Percentiles rank a stretch among this genome's conserved stretches.
Evolutionary conservation across 2,113 vertebrate species (phyloP).

Genomic region (Apodemus speciosus): DNA sequence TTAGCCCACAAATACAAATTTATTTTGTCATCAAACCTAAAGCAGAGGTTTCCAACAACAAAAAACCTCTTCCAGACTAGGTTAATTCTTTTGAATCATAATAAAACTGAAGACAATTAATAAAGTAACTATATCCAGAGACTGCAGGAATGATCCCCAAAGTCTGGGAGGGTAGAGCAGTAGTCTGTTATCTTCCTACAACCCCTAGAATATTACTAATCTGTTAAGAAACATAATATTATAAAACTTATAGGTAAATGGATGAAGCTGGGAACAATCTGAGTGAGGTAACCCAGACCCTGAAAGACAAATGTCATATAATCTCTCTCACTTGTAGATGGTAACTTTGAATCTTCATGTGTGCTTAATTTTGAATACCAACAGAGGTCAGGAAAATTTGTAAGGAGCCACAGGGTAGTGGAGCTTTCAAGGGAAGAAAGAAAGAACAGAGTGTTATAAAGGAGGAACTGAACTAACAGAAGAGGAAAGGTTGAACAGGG

Average conservation of each 20-base stretch:
- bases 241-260: neutral
- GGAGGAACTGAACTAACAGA: neutral
- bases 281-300: neutral
- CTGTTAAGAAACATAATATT: neutral
- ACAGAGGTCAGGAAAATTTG: neutral
- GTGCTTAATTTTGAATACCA: neutral
- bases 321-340: neutral
- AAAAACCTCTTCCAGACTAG: neutral
- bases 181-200: neutral
- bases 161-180: neutral
- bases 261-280: neutral
- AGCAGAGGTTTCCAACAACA: neutral
- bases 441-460: neutral
- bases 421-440: neutral
- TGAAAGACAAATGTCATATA: neutral
- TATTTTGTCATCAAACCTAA: neutral
- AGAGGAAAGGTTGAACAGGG: neutral
- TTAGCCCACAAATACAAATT: neutral
- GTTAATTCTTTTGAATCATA: neutral
- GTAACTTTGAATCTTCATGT: neutral
- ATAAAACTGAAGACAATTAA: neutral
- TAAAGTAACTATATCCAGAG: neutral
- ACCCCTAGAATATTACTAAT: neutral
- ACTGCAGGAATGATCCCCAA: neutral
- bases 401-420: neutral